Conservation (phyloP, 2,113 vertebrate species). For the Rhea americana region DNA sequence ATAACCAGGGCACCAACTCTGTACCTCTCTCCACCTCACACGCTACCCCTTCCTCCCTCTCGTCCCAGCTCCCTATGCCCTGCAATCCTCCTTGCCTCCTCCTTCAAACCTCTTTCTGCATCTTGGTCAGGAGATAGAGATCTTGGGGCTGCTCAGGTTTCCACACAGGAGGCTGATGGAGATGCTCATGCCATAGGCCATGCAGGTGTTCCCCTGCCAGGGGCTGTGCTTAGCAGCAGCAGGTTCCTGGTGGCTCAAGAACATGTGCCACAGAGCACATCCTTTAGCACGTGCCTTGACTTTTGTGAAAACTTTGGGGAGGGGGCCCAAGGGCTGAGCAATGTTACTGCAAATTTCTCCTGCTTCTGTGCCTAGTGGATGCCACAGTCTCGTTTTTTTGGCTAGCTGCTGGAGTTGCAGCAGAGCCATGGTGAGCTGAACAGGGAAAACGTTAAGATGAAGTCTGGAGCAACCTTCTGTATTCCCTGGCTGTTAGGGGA, state of each 20-base stretch:
- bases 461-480: neutral
- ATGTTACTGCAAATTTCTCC: neutral
- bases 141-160: neutral
- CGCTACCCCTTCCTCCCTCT: neutral
- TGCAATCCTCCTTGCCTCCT: neutral
- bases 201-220: neutral
- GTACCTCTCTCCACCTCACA: neutral
- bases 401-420: neutral
- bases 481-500: neutral
- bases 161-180: fast-evolving
- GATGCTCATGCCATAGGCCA: neutral
- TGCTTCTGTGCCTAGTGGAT: neutral
- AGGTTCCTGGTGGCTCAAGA: neutral
- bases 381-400: neutral
- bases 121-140: neutral
- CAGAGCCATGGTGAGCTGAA: neutral
- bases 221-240: neutral
- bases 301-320: neutral
- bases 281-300: neutral
- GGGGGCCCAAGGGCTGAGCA: neutral
- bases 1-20: too few species aligned
- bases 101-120: neutral
- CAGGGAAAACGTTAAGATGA: neutral
- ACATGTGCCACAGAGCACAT: fast-evolving
- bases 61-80: neutral